Evolutionary conservation across 1,140 invertebrate species (phyloP).

Genomic region (Campodea augens): DNA sequence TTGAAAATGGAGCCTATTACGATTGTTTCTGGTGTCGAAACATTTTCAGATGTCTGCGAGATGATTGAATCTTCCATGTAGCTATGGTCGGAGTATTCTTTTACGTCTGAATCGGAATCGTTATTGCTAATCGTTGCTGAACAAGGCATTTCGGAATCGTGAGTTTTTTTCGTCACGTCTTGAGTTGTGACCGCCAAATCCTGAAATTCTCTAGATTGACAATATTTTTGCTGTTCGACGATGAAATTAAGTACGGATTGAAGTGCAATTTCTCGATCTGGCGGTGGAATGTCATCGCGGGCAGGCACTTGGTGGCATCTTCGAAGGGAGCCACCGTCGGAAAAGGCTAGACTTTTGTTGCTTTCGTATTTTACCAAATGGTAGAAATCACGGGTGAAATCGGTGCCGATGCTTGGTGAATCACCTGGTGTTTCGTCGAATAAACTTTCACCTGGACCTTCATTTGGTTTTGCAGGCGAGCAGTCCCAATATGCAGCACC

Average conservation of each 20-base stretch:
- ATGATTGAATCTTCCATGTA: constrained; percentile 2
- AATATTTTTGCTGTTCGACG: constrained; percentile 52
- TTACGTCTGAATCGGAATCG: constrained; percentile 24
- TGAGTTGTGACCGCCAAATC: constrained; percentile 20
- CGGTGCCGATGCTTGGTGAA: constrained; percentile 39
- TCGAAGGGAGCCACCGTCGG: constrained; percentile 1
- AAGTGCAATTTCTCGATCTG: constrained; percentile 43
- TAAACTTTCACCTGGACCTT: constrained; percentile 9
- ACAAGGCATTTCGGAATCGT: too few species aligned
- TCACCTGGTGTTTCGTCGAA: constrained; percentile 14
- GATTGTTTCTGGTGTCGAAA: constrained; percentile 38
- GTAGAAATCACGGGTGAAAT: constrained; percentile 57
- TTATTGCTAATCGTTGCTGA: background rate
- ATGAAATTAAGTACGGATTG: constrained; percentile 53
- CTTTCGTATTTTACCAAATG: constrained; percentile 59
- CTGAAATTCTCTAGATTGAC: constrained; percentile 30
- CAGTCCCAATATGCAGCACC: constrained; percentile 33
- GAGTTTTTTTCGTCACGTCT: too few species aligned
- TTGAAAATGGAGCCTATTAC: constrained; percentile 20
- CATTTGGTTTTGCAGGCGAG: constrained; percentile 6
- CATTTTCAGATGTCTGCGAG: constrained; percentile 23
- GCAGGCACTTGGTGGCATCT: background rate
- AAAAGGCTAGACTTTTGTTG: constrained; percentile 38
- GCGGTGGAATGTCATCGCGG: constrained; percentile 14
- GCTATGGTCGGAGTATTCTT: background rate